Conservation (phyloP, 2,888 invertebrate genomes). For the Thelaira solivaga region DNA sequence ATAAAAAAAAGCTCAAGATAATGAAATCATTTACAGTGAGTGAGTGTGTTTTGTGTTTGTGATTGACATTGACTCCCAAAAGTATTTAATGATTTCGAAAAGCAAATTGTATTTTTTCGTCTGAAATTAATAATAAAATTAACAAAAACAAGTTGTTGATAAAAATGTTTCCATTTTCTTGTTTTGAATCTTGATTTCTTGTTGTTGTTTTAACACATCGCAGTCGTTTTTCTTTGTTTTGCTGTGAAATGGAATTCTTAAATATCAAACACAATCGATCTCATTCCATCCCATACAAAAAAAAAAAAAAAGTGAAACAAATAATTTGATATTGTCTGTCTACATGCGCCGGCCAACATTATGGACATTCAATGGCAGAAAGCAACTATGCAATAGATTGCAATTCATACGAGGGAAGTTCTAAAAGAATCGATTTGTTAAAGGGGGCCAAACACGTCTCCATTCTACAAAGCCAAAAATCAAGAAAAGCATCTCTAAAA, state of each 20-base stretch:
- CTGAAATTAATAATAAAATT: too few species aligned
- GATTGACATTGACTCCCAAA: constrained; percentile 16
- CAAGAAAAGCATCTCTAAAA: too few species aligned
- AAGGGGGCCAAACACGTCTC: too few species aligned
- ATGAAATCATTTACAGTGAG: background rate
- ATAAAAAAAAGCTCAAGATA: background rate
- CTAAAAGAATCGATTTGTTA: background rate
- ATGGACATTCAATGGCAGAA: background rate
- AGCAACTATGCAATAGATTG: background rate
- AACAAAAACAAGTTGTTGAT: constrained; percentile 19
- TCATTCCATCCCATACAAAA: constrained; percentile 30
- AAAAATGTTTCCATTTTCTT: background rate
- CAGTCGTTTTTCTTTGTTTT: background rate
- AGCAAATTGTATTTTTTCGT: background rate
- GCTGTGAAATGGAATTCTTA: constrained; percentile 23
- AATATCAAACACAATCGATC: constrained; percentile 48
- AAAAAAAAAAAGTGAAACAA: too few species aligned
- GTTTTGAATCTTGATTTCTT: background rate
- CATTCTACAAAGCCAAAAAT: too few species aligned
- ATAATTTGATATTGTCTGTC: constrained; percentile 17
- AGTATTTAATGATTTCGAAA: background rate
- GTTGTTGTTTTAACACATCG: background rate
- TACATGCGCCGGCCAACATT: constrained; percentile 15
- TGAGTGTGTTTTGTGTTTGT: too few species aligned
- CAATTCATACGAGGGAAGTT: background rate